These are phyloP conservation scores for Hydroisotoma schaefferi DNA, from an alignment of 2,888 invertebrate species.

Conservation along the genomic window DNA sequence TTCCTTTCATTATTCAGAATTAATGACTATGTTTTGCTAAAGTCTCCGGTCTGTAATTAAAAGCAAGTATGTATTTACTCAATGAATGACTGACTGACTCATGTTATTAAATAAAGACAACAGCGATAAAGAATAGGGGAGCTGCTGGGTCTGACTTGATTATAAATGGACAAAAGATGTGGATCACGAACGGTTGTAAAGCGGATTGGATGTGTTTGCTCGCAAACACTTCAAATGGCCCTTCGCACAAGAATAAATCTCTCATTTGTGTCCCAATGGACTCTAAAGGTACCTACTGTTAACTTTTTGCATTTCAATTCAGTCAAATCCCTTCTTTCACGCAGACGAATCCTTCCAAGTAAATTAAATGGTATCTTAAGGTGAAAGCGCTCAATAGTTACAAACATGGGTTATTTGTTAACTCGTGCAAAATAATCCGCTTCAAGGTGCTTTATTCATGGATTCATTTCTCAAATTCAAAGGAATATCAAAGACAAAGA, in stretches of 20 bases:
- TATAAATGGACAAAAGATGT: slow-evolving; percentile 60
- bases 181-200: slow-evolving; percentile 59
- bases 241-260: slow-evolving; percentile 56
- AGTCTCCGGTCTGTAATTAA: neutral
- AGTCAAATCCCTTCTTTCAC: neutral
- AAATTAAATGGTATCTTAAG: neutral
- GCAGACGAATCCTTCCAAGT: neutral
- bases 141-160: slow-evolving; percentile 54
- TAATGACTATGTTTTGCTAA: too few relatives aligned
- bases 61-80: neutral
- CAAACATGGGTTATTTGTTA: too few relatives aligned
- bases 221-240: slow-evolving; percentile 55
- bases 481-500: slow-evolving; percentile 50
- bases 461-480: too few relatives aligned
- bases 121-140: slow-evolving; percentile 49
- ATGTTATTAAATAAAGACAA: slow-evolving; percentile 22
- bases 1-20: too few relatives aligned
- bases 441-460: too few relatives aligned
- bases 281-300: slow-evolving; percentile 50
- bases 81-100: neutral
- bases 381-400: too few relatives aligned
- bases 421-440: too few relatives aligned
- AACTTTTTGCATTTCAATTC: neutral
- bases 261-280: slow-evolving; percentile 57
- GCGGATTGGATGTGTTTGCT: slow-evolving; percentile 61